Percentiles rank a stretch among this genome's conserved stretches.
These are phyloP conservation scores for Meta bourneti DNA, from an alignment of 2,888 invertebrate species.

Conservation along the genomic window DNA sequence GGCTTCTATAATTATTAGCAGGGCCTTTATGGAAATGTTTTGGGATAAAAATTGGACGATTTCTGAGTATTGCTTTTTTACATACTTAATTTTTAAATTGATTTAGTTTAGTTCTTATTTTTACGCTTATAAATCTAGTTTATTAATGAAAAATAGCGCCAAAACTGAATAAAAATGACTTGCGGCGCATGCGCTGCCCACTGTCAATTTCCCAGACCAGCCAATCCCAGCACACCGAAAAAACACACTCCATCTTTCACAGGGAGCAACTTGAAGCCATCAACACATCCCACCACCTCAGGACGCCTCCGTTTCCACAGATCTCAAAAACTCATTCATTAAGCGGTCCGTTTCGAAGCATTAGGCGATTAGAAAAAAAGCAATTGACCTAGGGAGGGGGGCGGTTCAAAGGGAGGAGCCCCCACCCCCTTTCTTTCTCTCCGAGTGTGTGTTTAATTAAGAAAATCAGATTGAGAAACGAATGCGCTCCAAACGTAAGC, in stretches of 20 bases:
- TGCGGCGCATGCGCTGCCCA: not conserved
- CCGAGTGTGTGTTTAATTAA: conserved; percentile 75
- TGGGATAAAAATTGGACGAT: no score
- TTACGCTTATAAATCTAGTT: no score
- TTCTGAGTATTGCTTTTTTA: no score
- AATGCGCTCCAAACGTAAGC: conserved; percentile 54
- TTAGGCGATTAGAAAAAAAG: conserved; percentile 57
- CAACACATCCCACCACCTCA: conserved; percentile 7
- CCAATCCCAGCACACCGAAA: not conserved
- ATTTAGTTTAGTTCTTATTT: no score
- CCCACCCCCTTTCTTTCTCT: conserved; percentile 43
- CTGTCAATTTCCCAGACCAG: not conserved
- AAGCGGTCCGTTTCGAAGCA: conserved; percentile 68
- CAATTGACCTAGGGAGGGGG: conserved; percentile 51
- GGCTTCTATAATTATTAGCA: no score
- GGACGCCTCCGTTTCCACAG: conserved; percentile 25
- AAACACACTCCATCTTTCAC: not conserved
- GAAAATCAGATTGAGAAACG: conserved; percentile 75
- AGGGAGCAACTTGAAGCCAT: not conserved
- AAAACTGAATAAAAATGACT: not conserved
- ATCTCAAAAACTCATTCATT: conserved; percentile 69
- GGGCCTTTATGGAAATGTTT: no score
- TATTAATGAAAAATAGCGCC: no score
- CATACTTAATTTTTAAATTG: no score
- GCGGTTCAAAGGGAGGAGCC: conserved; percentile 4